These are phyloP conservation scores for Drosophila paramelanica DNA, from an alignment of 2,888 invertebrate genomes.

Conservation along the genomic window DNA sequence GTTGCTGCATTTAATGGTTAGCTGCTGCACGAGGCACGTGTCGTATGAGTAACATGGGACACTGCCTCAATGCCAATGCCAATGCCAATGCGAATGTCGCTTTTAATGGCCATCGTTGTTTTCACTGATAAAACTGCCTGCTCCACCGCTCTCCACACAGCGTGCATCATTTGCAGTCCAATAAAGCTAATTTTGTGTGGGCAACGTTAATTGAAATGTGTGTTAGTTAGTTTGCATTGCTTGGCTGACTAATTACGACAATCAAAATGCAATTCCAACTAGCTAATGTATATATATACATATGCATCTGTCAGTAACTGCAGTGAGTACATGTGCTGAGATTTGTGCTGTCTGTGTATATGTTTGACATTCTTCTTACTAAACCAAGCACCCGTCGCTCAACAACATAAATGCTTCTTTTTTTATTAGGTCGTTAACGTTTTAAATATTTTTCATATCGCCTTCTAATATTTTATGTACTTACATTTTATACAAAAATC, in stretches of 20 bases:
- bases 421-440: no score
- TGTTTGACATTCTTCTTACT: no score
- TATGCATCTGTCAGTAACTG: no score
- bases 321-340: no score
- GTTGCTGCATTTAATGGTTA: conserved; percentile 35
- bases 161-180: conserved; percentile 30
- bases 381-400: no score
- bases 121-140: conserved; percentile 10
- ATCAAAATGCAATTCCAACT: conserved; percentile 47
- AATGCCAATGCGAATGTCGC: conserved; percentile 29
- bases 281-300: not conserved
- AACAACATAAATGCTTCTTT: not conserved
- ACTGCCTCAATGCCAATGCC: conserved; percentile 60
- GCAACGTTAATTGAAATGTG: conserved; percentile 49
- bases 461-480: not conserved
- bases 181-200: conserved; percentile 52
- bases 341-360: no score
- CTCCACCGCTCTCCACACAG: not conserved
- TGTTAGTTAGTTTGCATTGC: conserved; percentile 38
- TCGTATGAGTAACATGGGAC: conserved; percentile 46
- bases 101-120: conserved; percentile 41
- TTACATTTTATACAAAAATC: not conserved
- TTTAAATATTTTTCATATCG: no score
- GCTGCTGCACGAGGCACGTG: conserved; percentile 25
- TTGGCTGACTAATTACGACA: conserved; percentile 34